These are phyloP conservation scores for Geopemphigus sp. DNA, from an alignment of 1,140 invertebrate species.

Conservation along the genomic window DNA sequence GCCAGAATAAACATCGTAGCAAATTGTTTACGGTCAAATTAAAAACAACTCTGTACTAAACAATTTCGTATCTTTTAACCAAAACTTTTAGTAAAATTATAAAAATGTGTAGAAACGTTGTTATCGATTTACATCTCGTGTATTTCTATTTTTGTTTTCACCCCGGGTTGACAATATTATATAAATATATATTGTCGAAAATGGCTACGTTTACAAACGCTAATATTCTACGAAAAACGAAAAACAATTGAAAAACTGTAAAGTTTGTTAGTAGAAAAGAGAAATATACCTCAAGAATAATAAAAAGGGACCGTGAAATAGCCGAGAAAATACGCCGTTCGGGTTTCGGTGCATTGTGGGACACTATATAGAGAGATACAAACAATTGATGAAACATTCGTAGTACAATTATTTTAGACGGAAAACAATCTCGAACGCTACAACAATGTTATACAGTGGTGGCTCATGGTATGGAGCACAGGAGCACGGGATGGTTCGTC, in stretches of 20 bases:
- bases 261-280: not conserved
- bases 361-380: too few species aligned
- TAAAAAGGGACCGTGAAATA: too few species aligned
- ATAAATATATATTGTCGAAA: not conserved
- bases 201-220: not conserved
- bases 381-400: too few species aligned
- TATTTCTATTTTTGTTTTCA: not conserved
- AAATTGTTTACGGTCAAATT: not conserved
- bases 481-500: too few species aligned
- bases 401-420: too few species aligned
- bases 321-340: too few species aligned
- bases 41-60: not conserved
- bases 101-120: not conserved
- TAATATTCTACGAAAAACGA: not conserved
- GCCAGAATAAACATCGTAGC: not conserved
- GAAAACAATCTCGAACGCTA: too few species aligned
- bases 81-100: not conserved
- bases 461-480: too few species aligned
- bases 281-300: too few species aligned
- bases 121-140: not conserved
- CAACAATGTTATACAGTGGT: too few species aligned
- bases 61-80: not conserved
- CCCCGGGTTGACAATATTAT: not conserved
- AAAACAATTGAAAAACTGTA: too few species aligned
- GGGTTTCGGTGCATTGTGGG: too few species aligned